Conservation (phyloP, 2,113 vertebrate species). For the Esox niger region DNA sequence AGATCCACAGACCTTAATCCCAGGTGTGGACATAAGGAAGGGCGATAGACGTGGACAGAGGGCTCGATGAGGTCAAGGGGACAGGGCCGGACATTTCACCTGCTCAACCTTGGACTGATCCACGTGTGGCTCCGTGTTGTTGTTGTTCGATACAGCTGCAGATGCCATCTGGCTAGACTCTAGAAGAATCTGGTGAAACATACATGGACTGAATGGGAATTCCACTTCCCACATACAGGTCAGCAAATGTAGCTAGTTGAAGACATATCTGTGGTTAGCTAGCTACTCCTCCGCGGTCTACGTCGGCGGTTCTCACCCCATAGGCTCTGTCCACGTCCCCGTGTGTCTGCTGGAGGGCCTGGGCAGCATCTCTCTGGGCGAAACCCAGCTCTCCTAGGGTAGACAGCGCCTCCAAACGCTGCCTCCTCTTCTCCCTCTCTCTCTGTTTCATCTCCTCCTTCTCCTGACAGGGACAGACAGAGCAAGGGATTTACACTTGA, state of each 20-base stretch:
- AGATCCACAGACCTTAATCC: too few relatives aligned
- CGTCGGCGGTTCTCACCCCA: constrained; percentile 61
- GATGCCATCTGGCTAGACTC: constrained; percentile 44
- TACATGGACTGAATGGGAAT: not conserved
- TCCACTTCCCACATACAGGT: too few relatives aligned
- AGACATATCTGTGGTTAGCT: too few relatives aligned
- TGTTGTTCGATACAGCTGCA: constrained; percentile 8
- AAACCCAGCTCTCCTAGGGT: constrained; percentile 80
- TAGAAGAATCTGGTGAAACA: constrained; percentile 61
- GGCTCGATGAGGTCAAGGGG: not conserved
- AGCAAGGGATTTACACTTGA: not conserved
- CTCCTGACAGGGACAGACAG: constrained; percentile 70
- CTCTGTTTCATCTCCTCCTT: constrained; percentile 76
- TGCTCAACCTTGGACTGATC: constrained; percentile 53
- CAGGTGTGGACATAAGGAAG: too few relatives aligned
- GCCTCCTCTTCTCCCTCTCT: constrained; percentile 78
- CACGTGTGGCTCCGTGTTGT: constrained; percentile 15
- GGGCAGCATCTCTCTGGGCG: constrained; percentile 74
- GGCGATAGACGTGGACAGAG: not conserved
- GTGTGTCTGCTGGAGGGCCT: constrained; percentile 75
- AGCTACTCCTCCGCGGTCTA: too few relatives aligned
- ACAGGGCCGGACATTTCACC: constrained; percentile 43
- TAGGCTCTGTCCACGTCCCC: constrained; percentile 82
- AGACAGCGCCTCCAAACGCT: constrained; percentile 70
- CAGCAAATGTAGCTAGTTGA: too few relatives aligned